A percentile compares a stretch with the other conserved stretches of the same genome.
These are phyloP conservation scores for Oxytorus armatus DNA, from an alignment of 2,888 invertebrate species.

Conservation along the genomic window DNA sequence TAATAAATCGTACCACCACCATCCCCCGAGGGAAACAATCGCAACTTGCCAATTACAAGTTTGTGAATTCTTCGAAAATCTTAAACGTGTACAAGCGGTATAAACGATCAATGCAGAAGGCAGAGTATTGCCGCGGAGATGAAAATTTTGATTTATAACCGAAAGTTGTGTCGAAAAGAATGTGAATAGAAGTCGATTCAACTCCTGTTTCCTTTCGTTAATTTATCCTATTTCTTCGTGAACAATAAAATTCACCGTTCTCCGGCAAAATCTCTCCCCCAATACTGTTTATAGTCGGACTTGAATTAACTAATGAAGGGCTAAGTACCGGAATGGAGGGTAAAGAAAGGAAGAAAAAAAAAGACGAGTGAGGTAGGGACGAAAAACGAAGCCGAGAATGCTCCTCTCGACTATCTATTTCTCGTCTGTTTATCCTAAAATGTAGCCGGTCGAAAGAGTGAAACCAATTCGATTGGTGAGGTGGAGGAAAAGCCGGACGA, in stretches of 20 bases:
- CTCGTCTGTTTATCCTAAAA: slow-evolving; percentile 69
- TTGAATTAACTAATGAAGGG: slow-evolving; percentile 40
- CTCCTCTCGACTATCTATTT: slow-evolving; percentile 64
- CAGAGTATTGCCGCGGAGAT: slow-evolving; percentile 2
- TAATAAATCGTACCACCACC: slow-evolving; percentile 57
- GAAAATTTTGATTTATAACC: slow-evolving; percentile 55
- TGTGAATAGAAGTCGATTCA: slow-evolving; percentile 26
- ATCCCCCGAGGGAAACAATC: slow-evolving; percentile 37
- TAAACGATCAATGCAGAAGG: slow-evolving; percentile 37
- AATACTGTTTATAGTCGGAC: slow-evolving; percentile 3
- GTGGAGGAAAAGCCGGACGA: slow-evolving; percentile 66
- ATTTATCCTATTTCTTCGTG: slow-evolving; percentile 22
- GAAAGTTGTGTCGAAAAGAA: slow-evolving; percentile 32
- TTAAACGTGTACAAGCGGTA: slow-evolving; percentile 6
- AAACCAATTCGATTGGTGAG: slow-evolving; percentile 68
- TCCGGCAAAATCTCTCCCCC: neutral
- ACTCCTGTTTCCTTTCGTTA: slow-evolving; percentile 7
- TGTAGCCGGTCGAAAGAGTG: slow-evolving; percentile 65
- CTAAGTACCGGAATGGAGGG: slow-evolving; percentile 46
- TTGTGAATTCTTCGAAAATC: slow-evolving; percentile 47
- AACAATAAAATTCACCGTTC: slow-evolving; percentile 5
- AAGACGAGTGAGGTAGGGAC: slow-evolving; percentile 40
- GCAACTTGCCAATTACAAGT: slow-evolving; percentile 64
- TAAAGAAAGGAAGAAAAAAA: slow-evolving; percentile 33
- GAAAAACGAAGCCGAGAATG: slow-evolving; percentile 54